Evolutionary conservation across 2,113 vertebrate genomes (phyloP), one percentile per base, ranked within the genome.

Genomic region (Nothoprocta perdicaria): DNA sequence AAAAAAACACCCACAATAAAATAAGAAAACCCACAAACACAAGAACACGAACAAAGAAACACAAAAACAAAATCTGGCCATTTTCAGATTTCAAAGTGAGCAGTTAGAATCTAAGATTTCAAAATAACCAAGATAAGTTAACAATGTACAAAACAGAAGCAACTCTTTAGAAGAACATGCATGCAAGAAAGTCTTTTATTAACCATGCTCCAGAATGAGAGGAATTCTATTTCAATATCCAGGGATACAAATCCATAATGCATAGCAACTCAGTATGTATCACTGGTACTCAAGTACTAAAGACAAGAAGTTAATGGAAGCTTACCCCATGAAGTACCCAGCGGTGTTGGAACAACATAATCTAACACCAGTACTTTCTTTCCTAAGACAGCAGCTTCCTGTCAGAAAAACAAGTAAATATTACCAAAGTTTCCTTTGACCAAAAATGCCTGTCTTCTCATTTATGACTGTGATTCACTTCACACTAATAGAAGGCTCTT

Each of bases 311-410:
- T 21, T 18, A 61, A 72, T 7, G 48, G 67, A 13, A 27, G 14
- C 97, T 97, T 97, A 99, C 99, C 99, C 99, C 99, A 99, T 21
- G 98, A 92, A 12, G 98, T 98, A 93, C 99, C 99, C 11, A 97
- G 97, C n/a, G 99, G 99, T 0, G 99, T 98, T 2, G 99, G 99
- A 31, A 98, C 98, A 88, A 99, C 99, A 15, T 97, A 99, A 97
- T 99, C 99, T 57, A 99, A 95, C 6, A 99, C 99, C 98, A 99
- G 98, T 29, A 99, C 98, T 74, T 98, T 99, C 96, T 98, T 99
- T 26, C 99, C 99, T 83, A 99, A 94, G 2, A 38, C 2, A 50
- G 99, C 98, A n/a, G 99, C 98, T 98, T 99, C 98, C 99, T 99
- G 80, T 53, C 53, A 52, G 69, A 92, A 18, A 80, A 4, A 63